A percentile compares a stretch with the other conserved stretches of the same genome.
phyloP scores from a whole-genome alignment of 1,140 invertebrate genomes.

The Schlechtendalia chinensis region DNA sequence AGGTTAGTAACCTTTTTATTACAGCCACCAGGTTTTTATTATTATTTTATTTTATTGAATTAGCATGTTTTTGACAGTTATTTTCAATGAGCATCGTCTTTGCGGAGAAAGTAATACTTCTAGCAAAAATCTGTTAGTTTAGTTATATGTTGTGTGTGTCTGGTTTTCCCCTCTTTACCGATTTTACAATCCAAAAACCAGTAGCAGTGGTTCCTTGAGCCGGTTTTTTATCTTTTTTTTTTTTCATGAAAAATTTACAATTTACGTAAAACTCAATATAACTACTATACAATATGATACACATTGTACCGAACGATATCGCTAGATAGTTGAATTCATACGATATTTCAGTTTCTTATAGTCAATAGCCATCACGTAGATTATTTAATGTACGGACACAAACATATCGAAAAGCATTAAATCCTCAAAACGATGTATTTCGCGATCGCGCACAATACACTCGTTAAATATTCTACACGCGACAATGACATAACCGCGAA shows the following conservation, averaged over 20 bases:
- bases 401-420: neutral
- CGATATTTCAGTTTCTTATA: neutral
- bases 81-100: constrained; percentile 23
- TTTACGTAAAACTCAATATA: constrained; percentile 36
- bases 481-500: neutral
- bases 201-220: constrained; percentile 29
- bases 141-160: constrained; percentile 31
- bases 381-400: too few relatives aligned
- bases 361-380: too few relatives aligned
- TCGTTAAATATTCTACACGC: neutral
- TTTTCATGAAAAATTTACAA: neutral
- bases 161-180: constrained; percentile 32
- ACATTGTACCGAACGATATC: neutral
- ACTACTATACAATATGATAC: constrained; percentile 10
- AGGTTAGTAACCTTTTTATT: constrained; percentile 31
- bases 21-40: neutral
- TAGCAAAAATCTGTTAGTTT: constrained; percentile 45
- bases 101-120: constrained; percentile 46
- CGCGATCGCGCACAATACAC: neutral
- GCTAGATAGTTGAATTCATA: neutral
- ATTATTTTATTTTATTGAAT: constrained; percentile 22
- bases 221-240: constrained; percentile 24
- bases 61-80: constrained; percentile 46
- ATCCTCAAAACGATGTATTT: constrained; percentile 4
- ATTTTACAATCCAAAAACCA: constrained; percentile 45